A percentile compares a stretch with the other conserved stretches of the same genome.
phyloP scores from a whole-genome alignment of 2,888 invertebrate species.

The Agrochola circellaris region DNA sequence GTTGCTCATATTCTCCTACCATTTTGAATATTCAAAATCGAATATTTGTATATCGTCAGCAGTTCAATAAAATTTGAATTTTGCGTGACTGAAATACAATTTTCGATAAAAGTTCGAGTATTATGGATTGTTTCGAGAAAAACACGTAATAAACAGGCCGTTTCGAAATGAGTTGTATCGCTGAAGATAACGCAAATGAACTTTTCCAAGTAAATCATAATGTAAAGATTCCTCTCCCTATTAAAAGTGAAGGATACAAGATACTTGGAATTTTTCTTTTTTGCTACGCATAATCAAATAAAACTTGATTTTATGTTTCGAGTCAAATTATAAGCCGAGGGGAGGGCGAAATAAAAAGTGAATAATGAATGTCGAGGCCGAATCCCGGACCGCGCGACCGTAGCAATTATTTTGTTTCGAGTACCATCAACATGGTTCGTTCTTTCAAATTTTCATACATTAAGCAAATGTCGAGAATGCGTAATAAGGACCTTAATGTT shows the following conservation, averaged over 20 bases:
- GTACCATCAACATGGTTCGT: constrained; percentile 90
- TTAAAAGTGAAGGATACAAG: constrained; percentile 86
- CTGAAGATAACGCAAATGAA: constrained; percentile 73
- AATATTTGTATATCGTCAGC: constrained; percentile 46
- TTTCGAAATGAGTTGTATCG: constrained; percentile 56
- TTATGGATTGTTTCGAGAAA: constrained; percentile 39
- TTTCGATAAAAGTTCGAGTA: constrained; percentile 36
- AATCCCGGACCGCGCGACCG: constrained; percentile 88
- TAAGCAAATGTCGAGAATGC: constrained; percentile 90
- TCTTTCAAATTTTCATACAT: constrained; percentile 90
- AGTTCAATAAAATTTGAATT: constrained; percentile 55
- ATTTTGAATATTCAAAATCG: constrained; percentile 64
- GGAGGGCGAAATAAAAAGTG: constrained; percentile 90
- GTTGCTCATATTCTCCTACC: constrained; percentile 62
- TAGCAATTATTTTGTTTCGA: constrained; percentile 91
- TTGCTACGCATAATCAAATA: constrained; percentile 88
- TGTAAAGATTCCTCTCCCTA: constrained; percentile 80
- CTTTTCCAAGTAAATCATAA: constrained; percentile 77
- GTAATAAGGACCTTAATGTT: constrained; percentile 89
- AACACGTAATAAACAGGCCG: constrained; percentile 41
- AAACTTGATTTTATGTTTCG: constrained; percentile 91
- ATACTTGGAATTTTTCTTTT: constrained; percentile 83
- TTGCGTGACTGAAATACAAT: constrained; percentile 55
- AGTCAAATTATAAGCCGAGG: constrained; percentile 90
- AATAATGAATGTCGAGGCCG: constrained; percentile 90